Percentiles rank a stretch among this genome's conserved stretches.
These are phyloP conservation scores for Labia minor DNA, from an alignment of 2,888 invertebrate genomes.

Conservation along the genomic window DNA sequence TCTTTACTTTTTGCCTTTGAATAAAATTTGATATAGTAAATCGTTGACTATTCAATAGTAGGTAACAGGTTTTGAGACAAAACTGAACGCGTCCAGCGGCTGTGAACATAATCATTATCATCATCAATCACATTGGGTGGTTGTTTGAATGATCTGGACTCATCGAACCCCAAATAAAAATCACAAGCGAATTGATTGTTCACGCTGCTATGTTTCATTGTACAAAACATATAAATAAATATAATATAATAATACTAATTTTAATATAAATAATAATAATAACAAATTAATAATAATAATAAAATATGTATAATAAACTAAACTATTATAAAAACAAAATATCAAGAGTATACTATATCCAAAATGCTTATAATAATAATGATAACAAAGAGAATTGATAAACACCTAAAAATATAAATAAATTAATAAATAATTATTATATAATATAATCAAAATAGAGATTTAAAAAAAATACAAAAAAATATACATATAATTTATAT, in stretches of 20 bases:
- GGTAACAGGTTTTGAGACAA: too few relatives aligned
- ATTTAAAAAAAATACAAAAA: too few relatives aligned
- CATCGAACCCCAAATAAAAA: not conserved
- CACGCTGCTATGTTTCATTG: conserved; percentile 1
- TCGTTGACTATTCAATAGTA: too few relatives aligned
- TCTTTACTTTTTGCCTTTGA: too few relatives aligned
- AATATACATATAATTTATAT: too few relatives aligned
- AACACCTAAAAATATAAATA: not conserved
- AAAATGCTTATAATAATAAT: not conserved
- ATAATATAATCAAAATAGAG: too few relatives aligned
- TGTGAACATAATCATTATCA: not conserved
- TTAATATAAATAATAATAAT: too few relatives aligned
- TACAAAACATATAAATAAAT: not conserved
- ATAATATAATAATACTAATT: too few relatives aligned
- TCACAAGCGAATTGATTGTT: conserved; percentile 2
- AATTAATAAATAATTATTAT: not conserved
- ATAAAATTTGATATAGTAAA: too few relatives aligned
- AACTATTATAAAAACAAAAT: not conserved
- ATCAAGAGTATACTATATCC: conserved; percentile 8
- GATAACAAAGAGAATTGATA: not conserved
- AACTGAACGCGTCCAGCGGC: conserved; percentile 7
- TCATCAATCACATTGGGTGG: too few relatives aligned
- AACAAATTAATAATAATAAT: too few relatives aligned
- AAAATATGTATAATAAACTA: too few relatives aligned
- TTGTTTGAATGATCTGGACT: not conserved